Evolutionary conservation across 92 coral and sea anemone species (phyloP).

Genomic region (Pocillopora meandrina): DNA sequence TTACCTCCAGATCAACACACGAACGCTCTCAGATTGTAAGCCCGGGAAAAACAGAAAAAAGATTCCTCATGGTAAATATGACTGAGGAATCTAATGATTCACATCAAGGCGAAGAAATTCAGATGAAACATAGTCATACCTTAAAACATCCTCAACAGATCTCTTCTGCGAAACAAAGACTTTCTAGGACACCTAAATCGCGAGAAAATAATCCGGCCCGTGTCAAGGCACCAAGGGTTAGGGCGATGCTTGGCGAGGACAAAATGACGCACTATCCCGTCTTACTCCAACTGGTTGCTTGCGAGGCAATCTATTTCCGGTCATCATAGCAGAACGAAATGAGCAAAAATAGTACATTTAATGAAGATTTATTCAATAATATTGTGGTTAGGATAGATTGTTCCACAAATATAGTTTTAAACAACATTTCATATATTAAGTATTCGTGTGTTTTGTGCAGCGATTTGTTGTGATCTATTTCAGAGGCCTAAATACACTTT

Average conservation of each 20-base stretch:
- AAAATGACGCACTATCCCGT: conserved; percentile 68
- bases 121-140: neutral
- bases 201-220: neutral
- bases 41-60: neutral
- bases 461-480: too few species aligned
- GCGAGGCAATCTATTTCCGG: conserved; percentile 54
- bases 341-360: neutral
- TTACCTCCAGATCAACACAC: conserved; percentile 11
- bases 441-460: too few species aligned
- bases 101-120: neutral
- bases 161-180: neutral
- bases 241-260: conserved; percentile 64
- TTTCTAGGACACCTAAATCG: neutral
- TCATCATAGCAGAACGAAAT: neutral
- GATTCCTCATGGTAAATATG: neutral
- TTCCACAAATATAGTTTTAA: too few species aligned
- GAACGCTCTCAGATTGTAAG: conserved; percentile 7
- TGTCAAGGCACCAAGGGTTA: conserved; percentile 7
- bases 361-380: neutral
- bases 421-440: too few species aligned
- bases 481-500: too few species aligned
- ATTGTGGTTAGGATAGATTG: too few species aligned
- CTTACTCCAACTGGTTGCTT: conserved; percentile 72
- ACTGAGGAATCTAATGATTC: neutral
- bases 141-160: neutral